These are phyloP conservation scores for Linurgus olivaceus DNA, from an alignment of 2,797 vertebrate species.

Conservation along the genomic window DNA sequence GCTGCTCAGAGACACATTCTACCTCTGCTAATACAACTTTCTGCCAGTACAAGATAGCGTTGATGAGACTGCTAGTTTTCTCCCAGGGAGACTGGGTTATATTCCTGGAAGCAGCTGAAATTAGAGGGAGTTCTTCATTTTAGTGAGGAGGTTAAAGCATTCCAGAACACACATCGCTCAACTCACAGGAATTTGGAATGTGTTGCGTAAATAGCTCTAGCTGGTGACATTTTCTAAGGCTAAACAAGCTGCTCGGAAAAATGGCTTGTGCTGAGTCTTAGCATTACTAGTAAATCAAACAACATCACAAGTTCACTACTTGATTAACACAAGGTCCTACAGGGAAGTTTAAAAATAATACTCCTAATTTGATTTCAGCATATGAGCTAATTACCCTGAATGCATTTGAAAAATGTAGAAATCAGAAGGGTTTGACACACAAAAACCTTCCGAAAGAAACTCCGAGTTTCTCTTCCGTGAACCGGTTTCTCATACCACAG, in stretches of 20 bases:
- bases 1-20: background rate
- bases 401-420: background rate
- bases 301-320: background rate
- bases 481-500: background rate
- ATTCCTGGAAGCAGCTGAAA: background rate
- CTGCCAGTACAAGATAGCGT: background rate
- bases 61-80: background rate
- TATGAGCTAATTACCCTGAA: background rate
- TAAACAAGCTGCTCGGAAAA: constrained; percentile 18
- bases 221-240: constrained; percentile 11
- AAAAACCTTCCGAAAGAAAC: background rate
- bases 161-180: background rate
- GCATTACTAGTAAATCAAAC: background rate
- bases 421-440: background rate
- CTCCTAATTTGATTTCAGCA: background rate
- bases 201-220: background rate
- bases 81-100: background rate
- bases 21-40: background rate
- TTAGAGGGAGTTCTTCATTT: background rate
- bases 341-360: background rate
- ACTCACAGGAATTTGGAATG: background rate
- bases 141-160: background rate
- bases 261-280: background rate
- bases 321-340: background rate
- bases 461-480: background rate